phyloP scores from a whole-genome alignment of 1,140 invertebrate genomes.

The Drosophila tristis region DNA sequence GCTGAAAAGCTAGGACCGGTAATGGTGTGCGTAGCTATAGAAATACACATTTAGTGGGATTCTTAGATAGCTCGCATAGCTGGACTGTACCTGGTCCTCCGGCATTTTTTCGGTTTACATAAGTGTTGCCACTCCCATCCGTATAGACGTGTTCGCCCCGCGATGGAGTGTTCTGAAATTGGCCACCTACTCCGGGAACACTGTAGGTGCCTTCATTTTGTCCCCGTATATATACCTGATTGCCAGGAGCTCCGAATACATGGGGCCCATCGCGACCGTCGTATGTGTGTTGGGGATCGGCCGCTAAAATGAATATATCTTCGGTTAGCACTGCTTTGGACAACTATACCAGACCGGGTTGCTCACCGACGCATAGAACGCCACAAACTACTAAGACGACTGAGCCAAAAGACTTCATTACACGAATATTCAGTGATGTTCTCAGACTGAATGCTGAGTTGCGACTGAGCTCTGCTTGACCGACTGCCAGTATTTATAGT shows the following conservation, averaged over 20 bases:
- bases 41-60: not conserved
- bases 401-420: conserved; percentile 31
- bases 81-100: conserved; percentile 19
- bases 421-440: not conserved
- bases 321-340: not conserved
- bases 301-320: conserved; percentile 23
- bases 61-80: not conserved
- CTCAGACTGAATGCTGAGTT: conserved; percentile 5
- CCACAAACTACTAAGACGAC: conserved; percentile 26
- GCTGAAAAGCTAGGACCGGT: conserved; percentile 40
- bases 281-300: conserved; percentile 32
- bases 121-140: conserved; percentile 54
- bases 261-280: conserved; percentile 53
- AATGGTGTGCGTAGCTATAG: conserved; percentile 35
- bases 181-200: conserved; percentile 47
- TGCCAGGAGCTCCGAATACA: conserved; percentile 36
- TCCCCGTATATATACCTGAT: conserved; percentile 55
- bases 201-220: conserved; percentile 44
- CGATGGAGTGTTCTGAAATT: conserved; percentile 36
- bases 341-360: conserved; percentile 2
- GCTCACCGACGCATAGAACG: conserved; percentile 27
- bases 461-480: conserved; percentile 37
- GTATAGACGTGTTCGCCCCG: conserved; percentile 26
- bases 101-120: conserved; percentile 34
- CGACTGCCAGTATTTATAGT: conserved; percentile 41